Evolutionary conservation across 2,888 invertebrate species (phyloP), one percentile per base, ranked within the genome.

Genomic region (Drosophila multiciliata): DNA sequence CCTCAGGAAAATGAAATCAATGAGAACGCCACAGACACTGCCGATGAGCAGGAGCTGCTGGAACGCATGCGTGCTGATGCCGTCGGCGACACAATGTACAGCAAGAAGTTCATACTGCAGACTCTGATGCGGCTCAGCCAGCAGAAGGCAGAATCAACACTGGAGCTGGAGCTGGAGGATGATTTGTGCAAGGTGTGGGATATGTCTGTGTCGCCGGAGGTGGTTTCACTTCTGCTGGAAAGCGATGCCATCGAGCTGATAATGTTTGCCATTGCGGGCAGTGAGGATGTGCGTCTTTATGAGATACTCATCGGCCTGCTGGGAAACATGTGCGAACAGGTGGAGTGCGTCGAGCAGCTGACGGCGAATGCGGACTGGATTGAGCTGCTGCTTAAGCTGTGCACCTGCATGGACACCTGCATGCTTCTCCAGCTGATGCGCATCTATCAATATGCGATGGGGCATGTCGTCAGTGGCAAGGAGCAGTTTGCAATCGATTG

Each of bases 261-360:
- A 26, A 82, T 91, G n/a, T 87, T 82, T 55, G 93, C 97, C 23
- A 95, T 96, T 20, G 94, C 94, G 66, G 94, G 94, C 0, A 94
- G 95, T 1, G 94, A 94, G 57, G 94, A 95, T 45, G 94, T 94
- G 12, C 94, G 97, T 78, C 93, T 97, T 40, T 94, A 95, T 57
- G 98, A 98, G 94, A 96, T 98, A 79, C 93, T 97, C 42, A 93
- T 98, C 20, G 98, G 98, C 8, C 96, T 97, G 63, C 94, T 97
- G 68, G 97, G 96, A 1, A 98, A 98, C 92, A 96, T 98, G 95
- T 96, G 96, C 73, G 96, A 96, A 83, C 94, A 95, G 69, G 94
- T 94, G 66, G 94, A 94, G 71, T 94, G 95, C 3, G 94, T 96
- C 23, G 92, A 94, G 60, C 93, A 93, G 32, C 93, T 96, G 17